Percentiles rank a stretch among this genome's conserved stretches.
Conservation (phyloP, 2,113 vertebrate species). For the Cheirogaleus medius region DNA sequence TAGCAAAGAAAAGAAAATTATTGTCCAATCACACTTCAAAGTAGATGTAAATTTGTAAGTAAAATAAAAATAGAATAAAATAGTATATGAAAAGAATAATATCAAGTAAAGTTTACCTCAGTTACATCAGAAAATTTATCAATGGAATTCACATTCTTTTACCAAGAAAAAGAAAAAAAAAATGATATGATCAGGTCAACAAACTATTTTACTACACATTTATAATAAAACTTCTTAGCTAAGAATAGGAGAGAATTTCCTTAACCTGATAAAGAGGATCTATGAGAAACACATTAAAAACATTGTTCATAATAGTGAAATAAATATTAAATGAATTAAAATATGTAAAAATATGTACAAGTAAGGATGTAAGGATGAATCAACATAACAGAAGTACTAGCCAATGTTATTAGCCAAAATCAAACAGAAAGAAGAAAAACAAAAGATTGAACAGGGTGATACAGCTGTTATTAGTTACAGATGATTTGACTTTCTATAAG, state of each 20-base stretch:
- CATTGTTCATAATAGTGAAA: not conserved
- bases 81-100: not conserved
- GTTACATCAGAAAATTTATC: not conserved
- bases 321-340: conserved; percentile 20
- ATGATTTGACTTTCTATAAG: not conserved
- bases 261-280: not conserved
- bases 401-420: not conserved
- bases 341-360: not conserved
- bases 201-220: not conserved
- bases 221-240: not conserved
- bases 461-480: not conserved
- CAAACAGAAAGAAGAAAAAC: not conserved
- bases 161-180: not conserved
- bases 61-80: conserved; percentile 17
- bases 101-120: not conserved
- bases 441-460: not conserved
- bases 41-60: not conserved
- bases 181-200: not conserved
- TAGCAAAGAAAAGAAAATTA: not conserved
- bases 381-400: not conserved
- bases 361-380: not conserved
- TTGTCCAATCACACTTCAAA: not conserved
- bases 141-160: not conserved
- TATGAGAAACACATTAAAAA: not conserved
- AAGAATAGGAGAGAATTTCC: not conserved